Evolutionary conservation across 2,888 invertebrate genomes (phyloP), one percentile per base, ranked within the genome.

Genomic region (Cantharis rufa): DNA sequence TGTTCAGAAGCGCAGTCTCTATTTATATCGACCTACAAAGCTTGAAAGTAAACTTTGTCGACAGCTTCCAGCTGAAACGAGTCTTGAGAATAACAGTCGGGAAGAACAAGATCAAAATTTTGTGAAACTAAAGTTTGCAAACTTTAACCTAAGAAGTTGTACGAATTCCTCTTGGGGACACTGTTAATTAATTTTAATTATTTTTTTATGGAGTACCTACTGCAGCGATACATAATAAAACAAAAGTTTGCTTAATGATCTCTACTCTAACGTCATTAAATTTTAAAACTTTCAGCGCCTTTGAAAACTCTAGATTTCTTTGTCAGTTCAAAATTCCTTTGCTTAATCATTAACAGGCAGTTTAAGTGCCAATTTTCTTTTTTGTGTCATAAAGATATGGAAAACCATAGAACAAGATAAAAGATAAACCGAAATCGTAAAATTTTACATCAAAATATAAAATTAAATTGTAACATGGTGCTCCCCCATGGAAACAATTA

Each of bases 51-150:
- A 82, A 78, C 82, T 81, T 81, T 81, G 82, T 78, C 80, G 78
- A 78, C 78, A 77, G 80, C 71, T 76, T 79, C 82, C 1, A 85
- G 89, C 82, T 88, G 91, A 69, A 76, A 72, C 71, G 69, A 62
- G 62, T 61, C 71, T 62, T 66, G 61, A 71, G 69, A 18, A 70
- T 62, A 62, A 15, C 73, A 68, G 9, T 48, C 28, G 64, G 16
- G 16, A 66, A 18, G 24, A 71, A 75, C 69, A 70, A 62, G 72
- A 78, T 78, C 79, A 79, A 78, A 81, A 80, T 71, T 81, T 78
- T 71, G 64, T 78, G 2, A 7, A n/a, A 70, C 72, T 27, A 21
- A 61, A 72, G 11, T 69, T 70, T 75, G 69, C 70, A 16, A 75
- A 68, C 70, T 15, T 28, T 62, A 71, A 71, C 66, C 24, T 62